These are phyloP conservation scores for Asteroscopus sphinx DNA, from an alignment of 2,888 invertebrate genomes.

Conservation along the genomic window DNA sequence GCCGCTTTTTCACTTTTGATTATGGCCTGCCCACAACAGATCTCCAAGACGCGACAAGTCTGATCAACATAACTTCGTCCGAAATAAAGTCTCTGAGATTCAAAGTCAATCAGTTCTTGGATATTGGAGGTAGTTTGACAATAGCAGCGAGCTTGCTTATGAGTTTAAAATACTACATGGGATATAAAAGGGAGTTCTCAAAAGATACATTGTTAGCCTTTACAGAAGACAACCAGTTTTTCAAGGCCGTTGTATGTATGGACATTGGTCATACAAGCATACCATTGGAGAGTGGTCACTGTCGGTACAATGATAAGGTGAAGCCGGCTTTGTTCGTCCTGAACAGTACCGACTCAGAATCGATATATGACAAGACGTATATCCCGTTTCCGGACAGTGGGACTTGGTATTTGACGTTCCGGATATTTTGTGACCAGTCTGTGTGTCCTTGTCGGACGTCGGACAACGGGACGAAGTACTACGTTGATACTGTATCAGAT, in stretches of 20 bases:
- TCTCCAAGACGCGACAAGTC: conserved; percentile 91
- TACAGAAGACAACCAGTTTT: conserved; percentile 85
- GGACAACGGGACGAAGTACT: conserved; percentile 84
- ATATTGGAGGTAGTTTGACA: conserved; percentile 94
- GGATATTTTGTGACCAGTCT: conserved; percentile 91
- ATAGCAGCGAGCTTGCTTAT: conserved; percentile 93
- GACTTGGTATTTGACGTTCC: conserved; percentile 94
- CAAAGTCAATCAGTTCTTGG: conserved; percentile 91
- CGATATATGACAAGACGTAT: conserved; percentile 90
- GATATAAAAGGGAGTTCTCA: conserved; percentile 74
- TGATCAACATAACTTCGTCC: conserved; percentile 92
- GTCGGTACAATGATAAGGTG: conserved; percentile 87
- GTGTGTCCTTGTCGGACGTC: conserved; percentile 86
- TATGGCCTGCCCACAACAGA: conserved; percentile 92
- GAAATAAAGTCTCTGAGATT: conserved; percentile 92
- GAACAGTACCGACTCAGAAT: conserved; percentile 91
- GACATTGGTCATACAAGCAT: conserved; percentile 89
- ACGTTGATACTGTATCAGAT: conserved; percentile 76
- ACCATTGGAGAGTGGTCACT: conserved; percentile 91
- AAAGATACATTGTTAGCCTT: conserved; percentile 76
- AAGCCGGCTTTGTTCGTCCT: conserved; percentile 90
- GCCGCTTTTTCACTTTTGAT: conserved; percentile 94
- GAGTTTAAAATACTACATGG: conserved; percentile 87
- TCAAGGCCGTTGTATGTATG: conserved; percentile 91
- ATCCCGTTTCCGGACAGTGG: conserved; percentile 96